Evolutionary conservation across 2,797 vertebrate genomes (phyloP).

Genomic region (Sebastes umbrosus): DNA sequence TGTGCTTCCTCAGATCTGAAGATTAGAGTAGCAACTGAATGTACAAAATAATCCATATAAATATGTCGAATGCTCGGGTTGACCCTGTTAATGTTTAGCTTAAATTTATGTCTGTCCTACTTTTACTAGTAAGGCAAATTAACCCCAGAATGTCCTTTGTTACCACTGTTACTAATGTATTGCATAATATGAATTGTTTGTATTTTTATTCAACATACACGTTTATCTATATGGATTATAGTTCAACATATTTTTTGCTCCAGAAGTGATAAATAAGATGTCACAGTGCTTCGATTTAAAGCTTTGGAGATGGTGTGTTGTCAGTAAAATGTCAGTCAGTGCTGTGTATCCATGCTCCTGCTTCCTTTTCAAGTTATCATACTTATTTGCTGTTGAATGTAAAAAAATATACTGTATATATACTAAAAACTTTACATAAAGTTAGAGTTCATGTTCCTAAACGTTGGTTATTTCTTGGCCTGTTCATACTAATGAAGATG

Average conservation of each 20-base stretch:
- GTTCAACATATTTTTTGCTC: neutral
- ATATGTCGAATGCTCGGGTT: neutral
- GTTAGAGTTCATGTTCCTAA: neutral
- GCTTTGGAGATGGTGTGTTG: neutral
- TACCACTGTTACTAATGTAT: neutral
- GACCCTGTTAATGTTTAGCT: neutral
- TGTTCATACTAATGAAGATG: neutral
- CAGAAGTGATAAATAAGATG: neutral
- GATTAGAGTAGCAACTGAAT: neutral
- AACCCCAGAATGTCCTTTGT: neutral
- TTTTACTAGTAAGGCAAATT: neutral
- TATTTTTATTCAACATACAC: neutral
- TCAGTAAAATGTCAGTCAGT: neutral
- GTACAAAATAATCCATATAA: neutral
- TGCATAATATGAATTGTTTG: neutral
- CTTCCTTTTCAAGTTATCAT: neutral
- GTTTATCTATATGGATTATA: neutral
- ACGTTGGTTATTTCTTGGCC: neutral
- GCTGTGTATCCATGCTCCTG: neutral
- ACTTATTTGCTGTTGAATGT: neutral
- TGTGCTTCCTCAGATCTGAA: neutral
- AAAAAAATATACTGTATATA: too few relatives aligned
- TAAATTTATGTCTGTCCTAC: neutral
- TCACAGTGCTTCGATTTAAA: neutral
- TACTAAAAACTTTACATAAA: neutral